phyloP scores from a whole-genome alignment of 2,113 vertebrate species.

The Typhlomys cinereus region DNA sequence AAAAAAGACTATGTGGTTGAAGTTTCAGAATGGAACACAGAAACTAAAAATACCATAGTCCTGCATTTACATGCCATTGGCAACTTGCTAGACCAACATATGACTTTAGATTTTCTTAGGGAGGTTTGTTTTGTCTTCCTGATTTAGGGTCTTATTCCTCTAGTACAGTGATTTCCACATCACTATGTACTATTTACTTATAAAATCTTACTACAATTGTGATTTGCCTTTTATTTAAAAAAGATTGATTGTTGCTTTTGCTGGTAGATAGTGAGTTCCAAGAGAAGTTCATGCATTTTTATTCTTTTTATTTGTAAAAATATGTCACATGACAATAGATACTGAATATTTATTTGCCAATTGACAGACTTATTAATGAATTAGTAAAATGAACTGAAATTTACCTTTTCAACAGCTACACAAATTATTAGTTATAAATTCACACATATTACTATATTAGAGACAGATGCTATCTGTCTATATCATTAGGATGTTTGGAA shows the following conservation, averaged over 20 bases:
- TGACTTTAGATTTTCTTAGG: neutral
- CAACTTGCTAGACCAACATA: neutral
- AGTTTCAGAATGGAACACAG: neutral
- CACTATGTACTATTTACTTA: neutral
- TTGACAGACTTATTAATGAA: neutral
- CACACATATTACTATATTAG: neutral
- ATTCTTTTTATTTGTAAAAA: neutral
- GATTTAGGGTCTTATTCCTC: too few relatives aligned
- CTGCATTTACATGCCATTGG: too few relatives aligned
- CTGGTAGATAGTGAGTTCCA: neutral
- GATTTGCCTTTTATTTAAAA: conserved; percentile 1
- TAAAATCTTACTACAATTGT: neutral
- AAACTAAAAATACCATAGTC: neutral
- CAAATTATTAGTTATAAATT: conserved; percentile 6
- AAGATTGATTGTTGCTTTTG: neutral
- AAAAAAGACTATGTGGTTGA: too few relatives aligned
- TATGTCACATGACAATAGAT: neutral
- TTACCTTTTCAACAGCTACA: neutral
- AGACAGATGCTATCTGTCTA: neutral
- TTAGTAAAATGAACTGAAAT: neutral
- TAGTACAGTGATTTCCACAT: neutral
- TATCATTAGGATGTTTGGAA: neutral
- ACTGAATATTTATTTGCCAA: neutral
- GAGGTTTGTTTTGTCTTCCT: neutral
- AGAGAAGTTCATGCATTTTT: neutral